These are phyloP conservation scores for Sebastes baramenuke DNA, from an alignment of 2,797 vertebrate genomes.

Conservation along the genomic window DNA sequence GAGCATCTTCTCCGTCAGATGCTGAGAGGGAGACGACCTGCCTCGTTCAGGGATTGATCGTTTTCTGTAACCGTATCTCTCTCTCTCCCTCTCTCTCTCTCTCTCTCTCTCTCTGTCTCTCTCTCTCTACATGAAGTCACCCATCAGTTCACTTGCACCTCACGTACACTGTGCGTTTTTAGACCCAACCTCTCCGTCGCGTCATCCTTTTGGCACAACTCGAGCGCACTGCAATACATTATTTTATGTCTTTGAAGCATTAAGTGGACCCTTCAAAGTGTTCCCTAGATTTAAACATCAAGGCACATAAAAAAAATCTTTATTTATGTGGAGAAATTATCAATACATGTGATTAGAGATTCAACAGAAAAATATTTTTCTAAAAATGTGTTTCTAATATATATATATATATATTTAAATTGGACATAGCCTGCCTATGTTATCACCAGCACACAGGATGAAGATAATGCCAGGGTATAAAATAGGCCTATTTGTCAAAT, in stretches of 20 bases:
- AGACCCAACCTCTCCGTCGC: slow-evolving; percentile 69
- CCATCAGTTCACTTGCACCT: slow-evolving; percentile 80
- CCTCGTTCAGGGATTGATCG: slow-evolving; percentile 56
- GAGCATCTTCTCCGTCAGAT: slow-evolving; percentile 45
- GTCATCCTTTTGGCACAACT: slow-evolving; percentile 71
- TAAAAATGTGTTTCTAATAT: no score
- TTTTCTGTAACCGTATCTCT: slow-evolving; percentile 41
- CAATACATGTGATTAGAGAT: background rate
- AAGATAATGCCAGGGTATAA: slow-evolving; percentile 16
- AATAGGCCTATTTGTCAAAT: slow-evolving; percentile 31
- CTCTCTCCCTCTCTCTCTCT: slow-evolving; percentile 5
- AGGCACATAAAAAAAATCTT: background rate
- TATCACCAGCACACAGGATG: slow-evolving; percentile 33
- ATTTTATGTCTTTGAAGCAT: background rate
- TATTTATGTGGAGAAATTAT: background rate
- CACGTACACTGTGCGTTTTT: slow-evolving; percentile 73
- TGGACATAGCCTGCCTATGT: background rate
- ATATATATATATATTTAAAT: background rate
- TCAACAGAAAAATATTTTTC: background rate
- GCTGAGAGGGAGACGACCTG: slow-evolving; percentile 45
- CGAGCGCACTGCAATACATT: slow-evolving; percentile 33
- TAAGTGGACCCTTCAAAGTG: background rate
- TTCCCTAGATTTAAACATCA: background rate
- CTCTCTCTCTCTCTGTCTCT: slow-evolving; percentile 15
- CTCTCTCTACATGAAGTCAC: slow-evolving; percentile 68